These are phyloP conservation scores for Setophaga petechia DNA, from an alignment of 2,113 vertebrate species.

Conservation along the genomic window DNA sequence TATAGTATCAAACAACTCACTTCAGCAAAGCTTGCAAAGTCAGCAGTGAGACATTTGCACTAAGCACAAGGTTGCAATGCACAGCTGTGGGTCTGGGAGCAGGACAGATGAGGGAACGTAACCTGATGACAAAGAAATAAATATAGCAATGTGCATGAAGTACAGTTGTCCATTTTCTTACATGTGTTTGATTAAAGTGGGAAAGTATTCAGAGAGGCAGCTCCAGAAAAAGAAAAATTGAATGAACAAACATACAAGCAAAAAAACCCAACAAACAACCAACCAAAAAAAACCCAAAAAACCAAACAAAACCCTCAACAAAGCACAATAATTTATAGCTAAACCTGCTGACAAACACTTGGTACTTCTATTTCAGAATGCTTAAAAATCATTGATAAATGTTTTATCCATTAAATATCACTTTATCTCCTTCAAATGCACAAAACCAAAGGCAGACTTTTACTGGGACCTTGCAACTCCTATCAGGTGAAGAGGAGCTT, in stretches of 20 bases:
- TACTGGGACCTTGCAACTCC: not conserved
- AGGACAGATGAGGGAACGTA: not conserved
- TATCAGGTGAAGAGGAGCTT: not conserved
- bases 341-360: not conserved
- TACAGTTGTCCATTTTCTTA: not conserved
- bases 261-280: not conserved
- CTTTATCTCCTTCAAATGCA: not conserved
- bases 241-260: not conserved
- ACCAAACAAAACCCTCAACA: accelerated
- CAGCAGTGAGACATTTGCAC: not conserved
- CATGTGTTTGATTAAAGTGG: not conserved
- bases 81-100: not conserved
- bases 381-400: not conserved
- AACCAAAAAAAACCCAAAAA: too few species aligned
- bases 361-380: not conserved
- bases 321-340: not conserved
- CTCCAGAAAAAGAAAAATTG: not conserved
- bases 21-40: not conserved
- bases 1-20: not conserved
- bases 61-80: not conserved
- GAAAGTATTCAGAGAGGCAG: not conserved
- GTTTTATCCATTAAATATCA: not conserved
- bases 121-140: not conserved
- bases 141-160: not conserved
- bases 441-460: not conserved